A percentile compares a stretch with the other conserved stretches of the same genome.
Conservation (phyloP, 2,113 vertebrate species). For the Dasyurus viverrinus region DNA sequence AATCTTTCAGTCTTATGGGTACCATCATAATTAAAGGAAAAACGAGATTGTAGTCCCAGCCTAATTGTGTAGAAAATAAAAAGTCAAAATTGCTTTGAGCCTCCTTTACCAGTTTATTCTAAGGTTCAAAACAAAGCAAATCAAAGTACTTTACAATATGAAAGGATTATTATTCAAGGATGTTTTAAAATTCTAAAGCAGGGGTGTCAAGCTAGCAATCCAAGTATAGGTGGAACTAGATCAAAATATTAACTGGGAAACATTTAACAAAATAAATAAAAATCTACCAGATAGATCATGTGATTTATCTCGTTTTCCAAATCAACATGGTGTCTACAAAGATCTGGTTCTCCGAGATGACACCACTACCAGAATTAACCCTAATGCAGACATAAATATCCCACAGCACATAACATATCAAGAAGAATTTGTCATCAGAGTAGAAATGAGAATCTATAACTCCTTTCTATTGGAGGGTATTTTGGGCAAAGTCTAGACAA, state of each 20-base stretch:
- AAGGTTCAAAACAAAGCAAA: not conserved
- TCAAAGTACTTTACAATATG: not conserved
- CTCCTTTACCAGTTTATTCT: not conserved
- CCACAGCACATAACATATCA: not conserved
- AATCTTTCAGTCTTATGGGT: not conserved
- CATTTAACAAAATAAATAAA: not conserved
- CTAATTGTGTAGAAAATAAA: not conserved
- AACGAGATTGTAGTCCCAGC: not conserved
- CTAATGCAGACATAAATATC: not conserved
- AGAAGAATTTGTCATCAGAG: not conserved
- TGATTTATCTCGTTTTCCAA: not conserved
- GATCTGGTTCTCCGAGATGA: not conserved
- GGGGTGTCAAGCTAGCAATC: not conserved
- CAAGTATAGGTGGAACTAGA: not conserved
- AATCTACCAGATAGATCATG: not conserved
- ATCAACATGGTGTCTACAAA: not conserved
- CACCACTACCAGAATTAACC: not conserved
- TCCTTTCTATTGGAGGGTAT: not conserved
- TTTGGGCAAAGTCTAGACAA: not conserved
- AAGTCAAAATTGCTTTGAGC: not conserved
- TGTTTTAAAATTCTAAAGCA: not conserved
- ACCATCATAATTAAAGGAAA: not conserved
- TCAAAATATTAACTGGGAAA: not conserved
- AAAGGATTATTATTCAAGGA: not conserved
- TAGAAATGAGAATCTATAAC: not conserved